phyloP scores from a whole-genome alignment of 2,113 vertebrate genomes.

The Vulpes lagopus region DNA sequence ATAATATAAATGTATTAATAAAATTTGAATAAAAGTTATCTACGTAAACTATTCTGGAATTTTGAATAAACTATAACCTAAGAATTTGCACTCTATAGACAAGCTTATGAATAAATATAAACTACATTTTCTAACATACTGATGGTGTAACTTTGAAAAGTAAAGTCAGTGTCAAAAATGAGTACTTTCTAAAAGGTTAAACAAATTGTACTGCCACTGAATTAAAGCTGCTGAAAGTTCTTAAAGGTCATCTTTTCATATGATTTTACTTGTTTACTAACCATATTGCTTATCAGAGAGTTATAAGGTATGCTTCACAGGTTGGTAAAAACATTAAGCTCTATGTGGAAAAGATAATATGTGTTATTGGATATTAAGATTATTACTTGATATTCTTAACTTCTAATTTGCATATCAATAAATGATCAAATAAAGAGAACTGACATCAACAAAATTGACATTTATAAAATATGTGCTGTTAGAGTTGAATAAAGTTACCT shows the following conservation, averaged over 20 bases:
- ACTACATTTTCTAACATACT: conserved; percentile 71
- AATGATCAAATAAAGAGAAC: neutral
- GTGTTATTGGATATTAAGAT: neutral
- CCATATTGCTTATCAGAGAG: conserved; percentile 48
- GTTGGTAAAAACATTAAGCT: neutral
- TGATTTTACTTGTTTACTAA: conserved; percentile 73
- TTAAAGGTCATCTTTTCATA: conserved; percentile 86
- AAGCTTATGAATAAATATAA: conserved; percentile 68
- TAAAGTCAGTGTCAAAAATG: conserved; percentile 84
- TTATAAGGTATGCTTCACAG: neutral
- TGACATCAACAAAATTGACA: neutral
- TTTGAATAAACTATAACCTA: conserved; percentile 15
- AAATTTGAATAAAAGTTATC: neutral
- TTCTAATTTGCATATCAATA: neutral
- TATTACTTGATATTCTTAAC: neutral
- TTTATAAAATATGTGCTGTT: neutral
- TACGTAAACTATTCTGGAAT: neutral
- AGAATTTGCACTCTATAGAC: neutral
- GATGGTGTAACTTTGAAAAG: conserved; percentile 75
- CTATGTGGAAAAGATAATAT: neutral
- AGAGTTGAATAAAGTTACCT: neutral
- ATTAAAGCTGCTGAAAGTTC: conserved; percentile 81
- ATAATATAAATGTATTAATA: neutral
- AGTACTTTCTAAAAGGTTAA: conserved; percentile 88
- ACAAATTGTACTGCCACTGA: conserved; percentile 86